A percentile compares a stretch with the other conserved stretches of the same genome.
Conservation (phyloP, 2,797 vertebrate species). For the Prunella strophiata region DNA sequence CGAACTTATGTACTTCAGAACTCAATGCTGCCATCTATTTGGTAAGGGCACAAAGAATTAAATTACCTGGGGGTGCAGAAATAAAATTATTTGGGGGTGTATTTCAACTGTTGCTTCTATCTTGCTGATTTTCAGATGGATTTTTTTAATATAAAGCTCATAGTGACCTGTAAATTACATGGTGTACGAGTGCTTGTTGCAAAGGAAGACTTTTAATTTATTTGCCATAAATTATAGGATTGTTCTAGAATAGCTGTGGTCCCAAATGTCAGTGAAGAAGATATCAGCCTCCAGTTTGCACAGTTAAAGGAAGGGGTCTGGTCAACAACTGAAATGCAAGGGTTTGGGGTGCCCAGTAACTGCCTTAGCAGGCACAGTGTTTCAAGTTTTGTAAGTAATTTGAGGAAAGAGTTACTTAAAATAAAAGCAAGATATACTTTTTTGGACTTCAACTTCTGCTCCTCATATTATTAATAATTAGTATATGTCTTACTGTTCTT, state of each 20-base stretch:
- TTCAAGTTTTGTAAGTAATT: neutral
- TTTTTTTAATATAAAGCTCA: neutral
- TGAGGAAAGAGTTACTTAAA: neutral
- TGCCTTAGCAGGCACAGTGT: neutral
- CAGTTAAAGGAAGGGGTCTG: neutral
- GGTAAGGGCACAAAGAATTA: conserved; percentile 82
- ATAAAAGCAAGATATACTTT: neutral
- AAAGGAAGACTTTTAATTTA: neutral
- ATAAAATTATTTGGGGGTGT: neutral
- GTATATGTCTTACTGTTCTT: neutral
- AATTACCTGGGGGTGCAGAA: neutral
- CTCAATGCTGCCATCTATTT: conserved; percentile 99
- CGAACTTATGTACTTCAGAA: conserved; percentile 99
- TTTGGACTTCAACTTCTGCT: neutral
- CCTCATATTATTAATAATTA: neutral
- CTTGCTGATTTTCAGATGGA: neutral
- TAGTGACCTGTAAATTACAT: neutral
- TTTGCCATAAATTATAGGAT: neutral
- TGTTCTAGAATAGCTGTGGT: neutral
- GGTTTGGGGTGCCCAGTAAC: neutral
- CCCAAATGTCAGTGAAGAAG: neutral
- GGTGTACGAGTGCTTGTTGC: neutral
- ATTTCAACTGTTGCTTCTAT: neutral
- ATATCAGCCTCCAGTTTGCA: neutral
- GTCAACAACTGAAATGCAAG: neutral